These are phyloP conservation scores for Acanthosepion esculentum DNA, from an alignment of 2,888 invertebrate genomes.

Conservation along the genomic window DNA sequence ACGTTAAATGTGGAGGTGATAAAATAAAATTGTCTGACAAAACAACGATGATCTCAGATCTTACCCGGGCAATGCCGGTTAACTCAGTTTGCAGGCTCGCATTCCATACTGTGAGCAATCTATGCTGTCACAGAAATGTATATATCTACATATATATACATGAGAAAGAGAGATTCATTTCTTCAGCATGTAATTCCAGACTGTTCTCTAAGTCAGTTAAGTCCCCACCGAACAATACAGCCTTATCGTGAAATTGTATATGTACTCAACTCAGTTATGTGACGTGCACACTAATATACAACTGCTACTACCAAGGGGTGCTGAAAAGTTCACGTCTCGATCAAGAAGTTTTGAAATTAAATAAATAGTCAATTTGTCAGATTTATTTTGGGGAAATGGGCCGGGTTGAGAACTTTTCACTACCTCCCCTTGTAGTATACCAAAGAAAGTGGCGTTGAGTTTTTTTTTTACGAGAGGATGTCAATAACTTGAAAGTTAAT, in stretches of 20 bases:
- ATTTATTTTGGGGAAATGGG: too few relatives aligned
- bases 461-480: too few relatives aligned
- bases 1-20: not conserved
- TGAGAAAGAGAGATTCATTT: not conserved
- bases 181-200: slow-evolving; percentile 24
- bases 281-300: not conserved
- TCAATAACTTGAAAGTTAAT: too few relatives aligned
- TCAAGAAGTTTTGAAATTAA: too few relatives aligned
- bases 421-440: too few relatives aligned
- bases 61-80: not conserved
- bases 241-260: not conserved
- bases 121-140: not conserved
- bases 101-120: not conserved
- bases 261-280: not conserved
- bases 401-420: too few relatives aligned
- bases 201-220: slow-evolving; percentile 14
- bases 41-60: not conserved
- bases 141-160: not conserved
- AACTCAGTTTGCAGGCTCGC: not conserved
- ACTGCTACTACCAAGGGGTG: not conserved
- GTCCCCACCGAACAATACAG: slow-evolving; percentile 17
- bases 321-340: too few relatives aligned
- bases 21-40: not conserved
- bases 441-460: too few relatives aligned
- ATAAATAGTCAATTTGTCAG: too few relatives aligned